Evolutionary conservation across 2,888 invertebrate species (phyloP).

Genomic region (Gnatocerus cornutus): DNA sequence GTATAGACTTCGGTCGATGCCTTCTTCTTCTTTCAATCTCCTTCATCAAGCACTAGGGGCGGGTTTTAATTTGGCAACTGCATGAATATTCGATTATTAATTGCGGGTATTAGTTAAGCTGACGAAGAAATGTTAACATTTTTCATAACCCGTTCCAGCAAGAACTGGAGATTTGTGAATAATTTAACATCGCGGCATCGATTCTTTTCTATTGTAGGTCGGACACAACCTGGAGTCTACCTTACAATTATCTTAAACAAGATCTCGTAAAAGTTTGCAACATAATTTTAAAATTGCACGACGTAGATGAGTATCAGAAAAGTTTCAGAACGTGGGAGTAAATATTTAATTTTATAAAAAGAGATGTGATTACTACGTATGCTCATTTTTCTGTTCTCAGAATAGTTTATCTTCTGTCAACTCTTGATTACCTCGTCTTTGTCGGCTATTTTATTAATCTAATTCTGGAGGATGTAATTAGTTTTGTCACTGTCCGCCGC

Average conservation of each 20-base stretch:
- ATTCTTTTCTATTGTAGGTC: neutral
- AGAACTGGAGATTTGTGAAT: neutral
- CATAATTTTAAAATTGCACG: constrained; percentile 29
- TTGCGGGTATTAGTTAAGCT: constrained; percentile 61
- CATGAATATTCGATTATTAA: constrained; percentile 68
- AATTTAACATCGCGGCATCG: constrained; percentile 4
- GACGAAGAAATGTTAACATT: constrained; percentile 12
- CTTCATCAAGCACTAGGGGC: constrained; percentile 59
- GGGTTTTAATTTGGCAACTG: constrained; percentile 68
- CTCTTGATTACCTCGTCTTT: constrained; percentile 47
- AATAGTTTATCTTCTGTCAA: constrained; percentile 49
- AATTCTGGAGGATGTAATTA: too few relatives aligned
- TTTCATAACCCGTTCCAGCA: neutral
- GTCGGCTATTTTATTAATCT: constrained; percentile 48
- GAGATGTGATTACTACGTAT: neutral
- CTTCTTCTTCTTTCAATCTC: constrained; percentile 55
- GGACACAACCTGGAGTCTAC: neutral
- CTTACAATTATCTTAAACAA: constrained; percentile 18
- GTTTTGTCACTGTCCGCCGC: too few relatives aligned
- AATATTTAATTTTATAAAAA: constrained; percentile 1
- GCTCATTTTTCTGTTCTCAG: constrained; percentile 24
- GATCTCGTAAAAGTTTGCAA: constrained; percentile 26
- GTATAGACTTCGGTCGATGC: constrained; percentile 58
- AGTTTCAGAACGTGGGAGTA: constrained; percentile 4
- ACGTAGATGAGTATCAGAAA: constrained; percentile 8